Evolutionary conservation across 2,888 invertebrate genomes (phyloP).

Genomic region (Notodonta ziczac): DNA sequence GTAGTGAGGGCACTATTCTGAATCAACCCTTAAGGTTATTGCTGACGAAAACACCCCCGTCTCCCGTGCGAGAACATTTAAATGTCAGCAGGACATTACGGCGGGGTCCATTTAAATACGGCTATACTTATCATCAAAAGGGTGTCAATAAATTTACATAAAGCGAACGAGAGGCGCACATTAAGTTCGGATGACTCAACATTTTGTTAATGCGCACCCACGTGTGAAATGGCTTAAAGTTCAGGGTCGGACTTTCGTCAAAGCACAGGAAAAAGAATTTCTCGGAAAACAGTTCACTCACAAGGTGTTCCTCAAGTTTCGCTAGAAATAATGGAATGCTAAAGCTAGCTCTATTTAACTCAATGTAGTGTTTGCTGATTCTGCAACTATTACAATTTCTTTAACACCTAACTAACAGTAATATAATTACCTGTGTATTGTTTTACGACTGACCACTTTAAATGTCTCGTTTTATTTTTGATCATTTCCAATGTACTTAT

Average conservation of each 20-base stretch:
- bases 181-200: slow-evolving; percentile 27
- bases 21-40: neutral
- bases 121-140: slow-evolving; percentile 22
- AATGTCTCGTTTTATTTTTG: too few relatives aligned
- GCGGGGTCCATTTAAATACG: slow-evolving; percentile 10
- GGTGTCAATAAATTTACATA: slow-evolving; percentile 29
- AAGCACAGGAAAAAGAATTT: neutral
- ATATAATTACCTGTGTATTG: too few relatives aligned
- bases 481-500: too few relatives aligned
- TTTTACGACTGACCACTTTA: too few relatives aligned
- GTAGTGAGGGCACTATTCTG: too few relatives aligned
- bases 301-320: too few relatives aligned
- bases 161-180: slow-evolving; percentile 13
- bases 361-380: too few relatives aligned
- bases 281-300: neutral
- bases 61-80: slow-evolving; percentile 23
- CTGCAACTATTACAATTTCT: too few relatives aligned
- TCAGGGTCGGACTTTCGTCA: slow-evolving; percentile 18
- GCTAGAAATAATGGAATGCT: too few relatives aligned
- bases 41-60: slow-evolving; percentile 16
- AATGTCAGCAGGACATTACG: slow-evolving; percentile 21
- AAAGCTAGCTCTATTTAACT: too few relatives aligned
- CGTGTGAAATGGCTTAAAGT: slow-evolving; percentile 7
- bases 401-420: too few relatives aligned
- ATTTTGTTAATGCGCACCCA: slow-evolving; percentile 27